These are phyloP conservation scores for Phyto melanocephala DNA, from an alignment of 2,888 invertebrate genomes.

Conservation along the genomic window DNA sequence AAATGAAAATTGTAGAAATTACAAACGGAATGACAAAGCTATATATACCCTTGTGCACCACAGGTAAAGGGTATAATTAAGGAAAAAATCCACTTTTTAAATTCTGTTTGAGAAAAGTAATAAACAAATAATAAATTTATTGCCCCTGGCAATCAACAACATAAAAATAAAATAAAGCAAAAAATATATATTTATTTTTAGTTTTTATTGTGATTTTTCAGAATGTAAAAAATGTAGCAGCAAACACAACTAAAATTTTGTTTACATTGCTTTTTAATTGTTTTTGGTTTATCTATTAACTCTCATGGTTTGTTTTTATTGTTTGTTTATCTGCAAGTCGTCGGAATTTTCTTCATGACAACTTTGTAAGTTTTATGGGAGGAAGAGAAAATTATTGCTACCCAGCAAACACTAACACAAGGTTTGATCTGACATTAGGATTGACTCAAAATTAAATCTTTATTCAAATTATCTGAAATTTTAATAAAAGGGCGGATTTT, in stretches of 20 bases:
- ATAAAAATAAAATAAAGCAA: not conserved
- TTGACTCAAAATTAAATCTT: no score
- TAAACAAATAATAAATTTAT: not conserved
- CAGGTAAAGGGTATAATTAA: no score
- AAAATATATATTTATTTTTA: conserved; percentile 9
- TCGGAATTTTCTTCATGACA: not conserved
- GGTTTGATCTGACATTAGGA: no score
- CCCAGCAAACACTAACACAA: no score
- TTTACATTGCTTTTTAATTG: conserved; percentile 46
- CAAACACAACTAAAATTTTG: conserved; percentile 48
- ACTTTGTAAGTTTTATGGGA: not conserved
- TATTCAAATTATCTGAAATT: no score
- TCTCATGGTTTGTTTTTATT: conserved; percentile 9
- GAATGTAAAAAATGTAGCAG: not conserved
- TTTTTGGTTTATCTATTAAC: not conserved
- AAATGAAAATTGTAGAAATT: no score
- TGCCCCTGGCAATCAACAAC: not conserved
- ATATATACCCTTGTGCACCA: no score
- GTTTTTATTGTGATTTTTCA: not conserved
- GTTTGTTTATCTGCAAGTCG: not conserved
- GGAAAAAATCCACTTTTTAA: no score
- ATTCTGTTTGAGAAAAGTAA: not conserved
- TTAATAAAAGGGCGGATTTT: no score
- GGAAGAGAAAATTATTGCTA: no score
- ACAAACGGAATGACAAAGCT: no score